A percentile compares a stretch with the other conserved stretches of the same genome.
These are phyloP conservation scores for Hermatobates lingyangjiaoensis DNA, from an alignment of 1,140 invertebrate species.

Conservation along the genomic window DNA sequence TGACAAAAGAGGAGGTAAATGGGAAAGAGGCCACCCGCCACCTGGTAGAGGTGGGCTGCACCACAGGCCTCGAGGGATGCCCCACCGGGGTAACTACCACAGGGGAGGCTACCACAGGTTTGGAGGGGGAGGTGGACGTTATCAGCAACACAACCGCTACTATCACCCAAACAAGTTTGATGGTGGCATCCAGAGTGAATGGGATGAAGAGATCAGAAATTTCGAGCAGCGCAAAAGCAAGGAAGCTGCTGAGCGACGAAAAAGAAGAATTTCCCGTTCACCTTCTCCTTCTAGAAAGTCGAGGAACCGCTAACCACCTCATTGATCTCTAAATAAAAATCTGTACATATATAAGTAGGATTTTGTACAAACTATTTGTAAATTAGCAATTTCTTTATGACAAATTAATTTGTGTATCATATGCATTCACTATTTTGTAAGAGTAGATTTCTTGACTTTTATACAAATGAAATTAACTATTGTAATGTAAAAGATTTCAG, in stretches of 20 bases:
- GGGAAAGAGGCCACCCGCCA: background rate
- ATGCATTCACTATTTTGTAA: no score
- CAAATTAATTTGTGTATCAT: no score
- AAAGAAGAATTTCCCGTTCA: constrained; percentile 3
- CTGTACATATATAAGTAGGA: no score
- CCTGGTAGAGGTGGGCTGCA: background rate
- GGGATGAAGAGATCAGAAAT: constrained; percentile 16
- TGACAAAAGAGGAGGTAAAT: background rate
- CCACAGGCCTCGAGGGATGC: background rate
- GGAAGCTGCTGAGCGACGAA: constrained; percentile 2
- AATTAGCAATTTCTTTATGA: no score
- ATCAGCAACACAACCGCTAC: constrained; percentile 3
- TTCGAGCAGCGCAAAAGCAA: constrained; percentile 15
- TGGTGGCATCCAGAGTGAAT: constrained; percentile 11
- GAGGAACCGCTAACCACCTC: background rate
- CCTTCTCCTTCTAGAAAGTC: background rate
- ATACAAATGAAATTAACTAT: no score
- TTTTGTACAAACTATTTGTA: no score
- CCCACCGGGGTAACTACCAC: constrained; percentile 1
- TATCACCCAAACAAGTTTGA: background rate
- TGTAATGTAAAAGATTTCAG: no score
- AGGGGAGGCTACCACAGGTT: background rate
- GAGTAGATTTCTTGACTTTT: no score
- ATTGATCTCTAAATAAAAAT: no score
- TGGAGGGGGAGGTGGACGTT: background rate